A percentile compares a stretch with the other conserved stretches of the same genome.
phyloP scores from a whole-genome alignment of 2,797 vertebrate species.

The Diplodus sargus region DNA sequence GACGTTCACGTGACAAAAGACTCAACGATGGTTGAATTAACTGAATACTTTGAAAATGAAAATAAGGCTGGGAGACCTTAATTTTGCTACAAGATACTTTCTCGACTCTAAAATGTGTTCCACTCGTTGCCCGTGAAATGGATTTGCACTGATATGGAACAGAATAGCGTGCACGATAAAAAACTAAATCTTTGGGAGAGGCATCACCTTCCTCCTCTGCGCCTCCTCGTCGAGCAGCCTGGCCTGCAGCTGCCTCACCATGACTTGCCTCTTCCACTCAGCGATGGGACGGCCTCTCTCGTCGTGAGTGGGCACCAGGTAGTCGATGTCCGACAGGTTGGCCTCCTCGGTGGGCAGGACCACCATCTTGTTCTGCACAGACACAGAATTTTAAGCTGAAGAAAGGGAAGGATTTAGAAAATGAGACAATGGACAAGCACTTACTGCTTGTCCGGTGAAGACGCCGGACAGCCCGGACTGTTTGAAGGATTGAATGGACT shows the following conservation, averaged over 20 bases:
- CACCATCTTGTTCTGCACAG: slow-evolving; percentile 83
- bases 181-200: neutral
- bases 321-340: slow-evolving; percentile 89
- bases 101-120: too few relatives aligned
- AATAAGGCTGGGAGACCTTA: too few relatives aligned
- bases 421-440: too few relatives aligned
- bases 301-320: slow-evolving; percentile 94
- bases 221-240: slow-evolving; percentile 86
- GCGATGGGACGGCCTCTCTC: slow-evolving; percentile 90
- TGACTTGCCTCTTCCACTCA: slow-evolving; percentile 98
- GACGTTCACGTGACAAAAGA: too few relatives aligned
- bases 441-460: slow-evolving; percentile 77
- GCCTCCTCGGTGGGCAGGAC: slow-evolving; percentile 86
- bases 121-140: too few relatives aligned
- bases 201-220: slow-evolving; percentile 84
- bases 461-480: slow-evolving; percentile 76
- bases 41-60: too few relatives aligned
- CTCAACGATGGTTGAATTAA: too few relatives aligned
- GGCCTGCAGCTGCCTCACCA: slow-evolving; percentile 93
- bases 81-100: too few relatives aligned
- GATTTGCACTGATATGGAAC: too few relatives aligned
- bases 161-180: too few relatives aligned
- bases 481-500: slow-evolving; percentile 77
- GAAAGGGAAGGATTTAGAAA: neutral
- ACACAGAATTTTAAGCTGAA: neutral